Percentiles rank a stretch among this genome's conserved stretches.
phyloP scores from a whole-genome alignment of 2,113 vertebrate species.

The Capreolus pygargus region DNA sequence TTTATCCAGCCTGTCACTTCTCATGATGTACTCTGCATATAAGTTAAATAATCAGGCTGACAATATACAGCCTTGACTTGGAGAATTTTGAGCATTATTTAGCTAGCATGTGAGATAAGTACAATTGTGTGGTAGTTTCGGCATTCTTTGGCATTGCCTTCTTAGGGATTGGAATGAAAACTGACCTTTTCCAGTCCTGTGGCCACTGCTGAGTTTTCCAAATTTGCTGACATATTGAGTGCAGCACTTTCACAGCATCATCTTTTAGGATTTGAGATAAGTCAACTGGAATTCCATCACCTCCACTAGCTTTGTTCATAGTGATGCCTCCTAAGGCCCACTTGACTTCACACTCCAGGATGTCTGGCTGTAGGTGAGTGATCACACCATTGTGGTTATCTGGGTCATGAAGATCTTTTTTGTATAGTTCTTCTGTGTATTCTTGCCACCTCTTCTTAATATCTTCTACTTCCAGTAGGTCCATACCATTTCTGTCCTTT shows the following conservation, averaged over 20 bases:
- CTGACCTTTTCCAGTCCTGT: neutral
- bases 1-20: neutral
- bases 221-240: neutral
- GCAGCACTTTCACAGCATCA: neutral
- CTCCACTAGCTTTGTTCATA: neutral
- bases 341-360: neutral
- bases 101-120: fast-evolving
- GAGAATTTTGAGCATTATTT: neutral
- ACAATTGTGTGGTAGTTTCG: fast-evolving
- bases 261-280: neutral
- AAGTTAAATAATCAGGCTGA: neutral
- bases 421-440: neutral
- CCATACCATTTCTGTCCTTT: neutral
- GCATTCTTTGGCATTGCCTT: neutral
- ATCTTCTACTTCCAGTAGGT: neutral
- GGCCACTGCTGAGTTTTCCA: neutral
- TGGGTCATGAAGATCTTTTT: neutral
- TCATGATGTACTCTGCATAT: neutral
- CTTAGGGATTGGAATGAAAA: neutral
- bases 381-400: neutral
- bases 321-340: neutral
- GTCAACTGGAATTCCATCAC: neutral
- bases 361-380: neutral
- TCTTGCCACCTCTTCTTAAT: neutral
- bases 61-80: neutral